Evolutionary conservation across 2,888 invertebrate species (phyloP).

Genomic region (Pandemis cinnamomeana): DNA sequence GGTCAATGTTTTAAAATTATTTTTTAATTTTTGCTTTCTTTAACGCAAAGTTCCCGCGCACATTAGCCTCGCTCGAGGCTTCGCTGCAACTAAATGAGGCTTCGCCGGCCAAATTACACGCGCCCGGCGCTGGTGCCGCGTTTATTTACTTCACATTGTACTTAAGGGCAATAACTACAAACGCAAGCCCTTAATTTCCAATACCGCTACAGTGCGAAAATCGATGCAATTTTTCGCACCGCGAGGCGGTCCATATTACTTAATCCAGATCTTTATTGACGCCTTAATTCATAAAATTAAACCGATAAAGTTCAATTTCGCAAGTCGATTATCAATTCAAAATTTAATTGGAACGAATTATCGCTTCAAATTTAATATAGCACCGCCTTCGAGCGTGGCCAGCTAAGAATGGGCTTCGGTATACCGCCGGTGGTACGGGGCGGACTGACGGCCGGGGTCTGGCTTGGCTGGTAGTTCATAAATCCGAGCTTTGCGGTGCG

Average conservation of each 20-base stretch:
- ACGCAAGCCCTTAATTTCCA: constrained; percentile 73
- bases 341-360: constrained; percentile 42
- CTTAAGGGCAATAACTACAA: constrained; percentile 82
- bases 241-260: constrained; percentile 20
- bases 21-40: constrained; percentile 78
- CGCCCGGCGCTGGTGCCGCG: constrained; percentile 71
- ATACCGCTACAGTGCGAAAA: constrained; percentile 68
- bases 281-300: constrained; percentile 37
- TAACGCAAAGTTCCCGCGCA: constrained; percentile 71
- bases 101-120: constrained; percentile 80
- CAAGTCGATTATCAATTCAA: constrained; percentile 39
- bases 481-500: constrained; percentile 66
- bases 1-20: constrained; percentile 78
- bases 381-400: constrained; percentile 36
- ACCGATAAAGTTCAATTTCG: constrained; percentile 34
- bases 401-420: constrained; percentile 13
- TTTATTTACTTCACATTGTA: constrained; percentile 83
- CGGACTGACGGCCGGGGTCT: constrained; percentile 56
- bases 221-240: constrained; percentile 57
- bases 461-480: constrained; percentile 56
- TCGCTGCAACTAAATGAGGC: constrained; percentile 77
- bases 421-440: neutral
- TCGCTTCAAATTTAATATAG: constrained; percentile 41
- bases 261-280: constrained; percentile 25
- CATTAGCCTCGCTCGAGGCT: constrained; percentile 73